phyloP scores from a whole-genome alignment of 2,888 invertebrate species.

The Lumbricus terrestris region DNA sequence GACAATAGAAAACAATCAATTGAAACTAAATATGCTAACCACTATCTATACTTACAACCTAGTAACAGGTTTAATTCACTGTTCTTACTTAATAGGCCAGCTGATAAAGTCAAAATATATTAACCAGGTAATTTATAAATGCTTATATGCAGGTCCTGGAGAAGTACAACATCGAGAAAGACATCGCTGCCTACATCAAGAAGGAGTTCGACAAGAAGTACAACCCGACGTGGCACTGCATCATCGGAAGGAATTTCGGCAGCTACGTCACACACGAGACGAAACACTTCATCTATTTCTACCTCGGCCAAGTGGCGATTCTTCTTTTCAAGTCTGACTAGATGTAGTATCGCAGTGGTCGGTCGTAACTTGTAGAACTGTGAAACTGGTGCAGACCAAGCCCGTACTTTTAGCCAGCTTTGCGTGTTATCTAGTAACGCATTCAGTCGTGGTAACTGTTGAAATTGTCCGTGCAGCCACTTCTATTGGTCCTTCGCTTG shows the following conservation, averaged over 20 bases:
- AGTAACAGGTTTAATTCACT: no score
- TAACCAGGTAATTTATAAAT: no score
- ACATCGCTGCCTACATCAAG: slow-evolving; percentile 98
- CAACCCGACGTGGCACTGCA: slow-evolving; percentile 99
- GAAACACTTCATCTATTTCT: slow-evolving; percentile 99
- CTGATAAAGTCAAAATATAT: no score
- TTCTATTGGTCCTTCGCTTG: background rate
- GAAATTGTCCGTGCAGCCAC: background rate
- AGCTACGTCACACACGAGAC: slow-evolving; percentile 98
- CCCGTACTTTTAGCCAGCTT: background rate
- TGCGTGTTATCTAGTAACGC: background rate
- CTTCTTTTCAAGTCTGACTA: slow-evolving; percentile 98
- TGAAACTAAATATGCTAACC: no score
- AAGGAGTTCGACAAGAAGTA: slow-evolving; percentile 99
- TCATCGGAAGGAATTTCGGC: slow-evolving; percentile 97
- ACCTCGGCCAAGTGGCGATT: slow-evolving; percentile 97
- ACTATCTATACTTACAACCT: no score
- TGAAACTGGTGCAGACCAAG: background rate
- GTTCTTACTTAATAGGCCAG: no score
- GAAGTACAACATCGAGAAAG: slow-evolving; percentile 99
- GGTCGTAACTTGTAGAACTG: background rate
- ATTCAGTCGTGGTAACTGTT: background rate
- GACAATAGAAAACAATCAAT: no score
- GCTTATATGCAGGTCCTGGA: slow-evolving; percentile 95
- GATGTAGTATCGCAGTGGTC: background rate